These are phyloP conservation scores for Myotis daubentonii DNA, from an alignment of 2,797 vertebrate genomes.

Conservation along the genomic window DNA sequence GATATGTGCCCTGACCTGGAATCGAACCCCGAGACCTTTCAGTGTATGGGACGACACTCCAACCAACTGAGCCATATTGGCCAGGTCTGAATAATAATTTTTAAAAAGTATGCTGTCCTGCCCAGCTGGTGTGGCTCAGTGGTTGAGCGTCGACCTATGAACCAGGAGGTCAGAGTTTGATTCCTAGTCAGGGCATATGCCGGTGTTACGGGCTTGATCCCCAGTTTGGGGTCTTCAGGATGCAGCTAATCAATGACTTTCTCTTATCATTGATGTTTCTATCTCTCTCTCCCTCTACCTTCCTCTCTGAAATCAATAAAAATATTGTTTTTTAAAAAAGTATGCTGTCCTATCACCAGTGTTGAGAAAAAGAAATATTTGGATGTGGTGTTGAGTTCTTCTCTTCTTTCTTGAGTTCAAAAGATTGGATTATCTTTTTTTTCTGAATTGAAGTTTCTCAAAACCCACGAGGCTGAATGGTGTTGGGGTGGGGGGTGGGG, in stretches of 20 bases:
- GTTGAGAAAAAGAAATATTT: conserved; percentile 2
- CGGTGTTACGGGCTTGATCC: too few species aligned
- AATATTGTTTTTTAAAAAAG: not conserved
- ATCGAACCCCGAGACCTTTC: not conserved
- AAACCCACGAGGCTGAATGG: not conserved
- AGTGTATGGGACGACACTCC: not conserved
- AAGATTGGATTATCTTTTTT: conserved; percentile 15
- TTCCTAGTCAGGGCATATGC: too few species aligned
- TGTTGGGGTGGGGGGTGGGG: not conserved
- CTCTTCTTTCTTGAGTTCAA: not conserved
- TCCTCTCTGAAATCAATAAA: too few species aligned
- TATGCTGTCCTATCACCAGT: not conserved
- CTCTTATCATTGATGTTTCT: too few species aligned
- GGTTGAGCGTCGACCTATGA: too few species aligned
- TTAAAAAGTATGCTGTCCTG: not conserved
- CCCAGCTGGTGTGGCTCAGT: too few species aligned
- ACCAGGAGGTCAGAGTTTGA: too few species aligned
- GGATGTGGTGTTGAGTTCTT: not conserved
- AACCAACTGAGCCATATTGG: not conserved
- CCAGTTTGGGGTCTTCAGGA: too few species aligned
- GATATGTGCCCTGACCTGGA: not conserved
- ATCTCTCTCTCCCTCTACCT: too few species aligned
- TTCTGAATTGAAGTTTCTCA: not conserved
- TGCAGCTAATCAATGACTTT: too few species aligned
- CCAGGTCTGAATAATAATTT: not conserved